Conservation (phyloP, 2,797 vertebrate species). For the Semotilus atromaculatus region DNA sequence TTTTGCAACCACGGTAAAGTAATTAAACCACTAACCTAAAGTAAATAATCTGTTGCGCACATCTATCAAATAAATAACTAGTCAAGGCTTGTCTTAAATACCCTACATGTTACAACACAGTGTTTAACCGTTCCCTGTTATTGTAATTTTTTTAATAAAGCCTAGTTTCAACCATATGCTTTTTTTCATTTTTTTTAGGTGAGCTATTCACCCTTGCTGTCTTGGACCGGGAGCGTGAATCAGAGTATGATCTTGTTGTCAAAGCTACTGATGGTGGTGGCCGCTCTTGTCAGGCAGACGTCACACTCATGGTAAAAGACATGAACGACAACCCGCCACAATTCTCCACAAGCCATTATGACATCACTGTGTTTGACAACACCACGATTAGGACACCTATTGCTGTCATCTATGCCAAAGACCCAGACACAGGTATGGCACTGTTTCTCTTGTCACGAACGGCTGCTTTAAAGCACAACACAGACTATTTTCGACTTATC, state of each 20-base stretch:
- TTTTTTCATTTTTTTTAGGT: constrained; percentile 74
- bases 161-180: not conserved
- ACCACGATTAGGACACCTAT: constrained; percentile 91
- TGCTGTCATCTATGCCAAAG: constrained; percentile 89
- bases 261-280: constrained; percentile 95
- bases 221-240: constrained; percentile 87
- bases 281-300: constrained; percentile 90
- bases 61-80: constrained; percentile 25
- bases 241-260: constrained; percentile 82
- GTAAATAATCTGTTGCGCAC: constrained; percentile 10
- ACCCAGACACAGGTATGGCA: constrained; percentile 88
- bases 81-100: constrained; percentile 25
- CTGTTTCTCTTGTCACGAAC: not conserved
- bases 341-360: constrained; percentile 89
- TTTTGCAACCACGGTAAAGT: not conserved
- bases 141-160: not conserved
- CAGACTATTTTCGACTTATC: constrained; percentile 19
- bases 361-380: constrained; percentile 94
- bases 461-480: constrained; percentile 15
- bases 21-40: not conserved
- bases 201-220: constrained; percentile 85
- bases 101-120: constrained; percentile 12
- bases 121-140: constrained; percentile 11
- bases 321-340: constrained; percentile 90
- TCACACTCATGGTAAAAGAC: constrained; percentile 85